Evolutionary conservation across 2,888 invertebrate genomes (phyloP).

Genomic region (Synergus laeviventris): DNA sequence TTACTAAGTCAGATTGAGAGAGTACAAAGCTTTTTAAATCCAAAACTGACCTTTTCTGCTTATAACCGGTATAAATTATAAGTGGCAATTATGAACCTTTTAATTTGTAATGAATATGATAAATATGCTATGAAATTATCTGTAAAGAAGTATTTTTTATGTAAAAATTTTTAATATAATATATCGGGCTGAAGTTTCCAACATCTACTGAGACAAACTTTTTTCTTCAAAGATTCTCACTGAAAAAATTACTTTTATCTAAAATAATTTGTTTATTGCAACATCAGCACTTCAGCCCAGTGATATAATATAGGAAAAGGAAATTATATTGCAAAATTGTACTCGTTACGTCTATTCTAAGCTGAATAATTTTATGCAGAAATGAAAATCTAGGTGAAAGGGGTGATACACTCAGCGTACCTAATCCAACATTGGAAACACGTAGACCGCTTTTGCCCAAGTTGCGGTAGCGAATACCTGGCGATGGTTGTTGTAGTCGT

Average conservation of each 20-base stretch:
- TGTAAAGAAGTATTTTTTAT: background rate
- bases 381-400: slow-evolving; percentile 43
- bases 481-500: slow-evolving; percentile 82
- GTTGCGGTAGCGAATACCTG: slow-evolving; percentile 92
- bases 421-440: slow-evolving; percentile 95
- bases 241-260: too few species aligned
- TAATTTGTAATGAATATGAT: slow-evolving; percentile 29
- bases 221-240: too few species aligned
- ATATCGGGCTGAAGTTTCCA: too few species aligned
- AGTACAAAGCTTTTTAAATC: too few species aligned
- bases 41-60: too few species aligned
- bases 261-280: too few species aligned
- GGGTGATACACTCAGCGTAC: slow-evolving; percentile 76
- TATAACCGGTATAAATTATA: too few species aligned
- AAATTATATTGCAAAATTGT: background rate
- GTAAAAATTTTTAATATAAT: too few species aligned
- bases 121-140: background rate
- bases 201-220: too few species aligned
- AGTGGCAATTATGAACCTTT: background rate
- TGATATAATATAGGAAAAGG: background rate
- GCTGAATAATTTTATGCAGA: background rate
- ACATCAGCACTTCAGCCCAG: too few species aligned
- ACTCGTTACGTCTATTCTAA: background rate
- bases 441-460: slow-evolving; percentile 96
- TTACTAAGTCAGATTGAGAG: too few species aligned